Conservation (phyloP, 2,888 invertebrate species). For the Drosophila birchii region DNA sequence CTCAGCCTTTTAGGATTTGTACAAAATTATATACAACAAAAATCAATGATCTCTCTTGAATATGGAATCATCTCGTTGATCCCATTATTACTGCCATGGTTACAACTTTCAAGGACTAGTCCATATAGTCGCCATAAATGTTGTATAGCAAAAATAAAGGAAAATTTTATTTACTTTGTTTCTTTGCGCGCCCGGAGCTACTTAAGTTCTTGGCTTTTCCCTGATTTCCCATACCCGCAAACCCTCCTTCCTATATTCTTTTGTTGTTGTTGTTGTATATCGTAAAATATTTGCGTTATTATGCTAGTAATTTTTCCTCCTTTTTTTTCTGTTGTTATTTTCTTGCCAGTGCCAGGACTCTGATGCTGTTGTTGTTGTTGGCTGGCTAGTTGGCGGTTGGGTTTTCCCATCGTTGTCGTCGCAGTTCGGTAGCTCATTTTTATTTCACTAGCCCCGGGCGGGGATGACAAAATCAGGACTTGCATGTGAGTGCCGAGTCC, state of each 20-base stretch:
- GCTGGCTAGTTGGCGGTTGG: constrained; percentile 42
- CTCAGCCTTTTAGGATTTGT: neutral
- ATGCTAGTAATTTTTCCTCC: constrained; percentile 74
- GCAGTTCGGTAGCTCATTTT: constrained; percentile 74
- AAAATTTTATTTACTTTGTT: constrained; percentile 76
- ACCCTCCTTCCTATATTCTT: neutral
- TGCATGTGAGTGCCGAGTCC: constrained; percentile 54
- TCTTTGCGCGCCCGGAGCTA: constrained; percentile 70
- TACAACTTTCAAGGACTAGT: constrained; percentile 9
- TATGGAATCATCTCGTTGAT: neutral
- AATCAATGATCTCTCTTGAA: neutral
- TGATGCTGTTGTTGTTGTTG: constrained; percentile 11
- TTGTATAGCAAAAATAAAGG: constrained; percentile 32
- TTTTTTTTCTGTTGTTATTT: constrained; percentile 8
- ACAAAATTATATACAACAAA: no score
- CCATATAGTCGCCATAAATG: neutral
- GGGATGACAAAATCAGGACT: constrained; percentile 67
- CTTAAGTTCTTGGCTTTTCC: constrained; percentile 79
- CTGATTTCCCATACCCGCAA: constrained; percentile 41
- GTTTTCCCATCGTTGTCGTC: constrained; percentile 30
- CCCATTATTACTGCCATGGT: neutral
- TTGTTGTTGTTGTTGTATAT: constrained; percentile 50
- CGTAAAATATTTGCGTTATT: constrained; percentile 80
- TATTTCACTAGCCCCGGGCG: constrained; percentile 65
- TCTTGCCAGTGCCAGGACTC: constrained; percentile 19